Conservation (phyloP, 1,140 invertebrate genomes). For the Drosophila neocordata region DNA sequence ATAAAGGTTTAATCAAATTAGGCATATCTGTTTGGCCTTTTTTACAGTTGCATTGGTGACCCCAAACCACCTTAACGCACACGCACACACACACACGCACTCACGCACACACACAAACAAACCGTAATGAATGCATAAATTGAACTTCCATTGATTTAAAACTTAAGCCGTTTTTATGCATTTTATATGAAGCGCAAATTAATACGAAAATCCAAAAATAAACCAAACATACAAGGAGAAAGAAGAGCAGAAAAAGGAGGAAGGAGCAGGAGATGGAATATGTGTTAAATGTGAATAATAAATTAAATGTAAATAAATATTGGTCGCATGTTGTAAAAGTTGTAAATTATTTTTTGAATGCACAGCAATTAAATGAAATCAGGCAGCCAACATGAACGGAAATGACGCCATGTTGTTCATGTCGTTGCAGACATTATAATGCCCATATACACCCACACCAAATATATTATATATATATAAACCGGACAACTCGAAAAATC, state of each 20-base stretch:
- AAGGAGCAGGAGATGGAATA: slow-evolving; percentile 11
- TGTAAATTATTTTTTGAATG: slow-evolving; percentile 54
- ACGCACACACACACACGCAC: background rate
- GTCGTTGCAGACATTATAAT: slow-evolving; percentile 21
- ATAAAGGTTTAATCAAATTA: background rate
- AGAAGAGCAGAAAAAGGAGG: background rate
- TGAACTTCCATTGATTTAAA: slow-evolving; percentile 46
- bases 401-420: slow-evolving; percentile 51
- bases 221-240: slow-evolving; percentile 21
- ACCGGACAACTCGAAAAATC: no score
- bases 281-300: slow-evolving; percentile 59
- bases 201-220: slow-evolving; percentile 38
- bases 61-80: slow-evolving; percentile 22
- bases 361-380: slow-evolving; percentile 48
- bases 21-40: background rate
- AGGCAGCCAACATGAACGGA: slow-evolving; percentile 48
- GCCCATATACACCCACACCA: no score
- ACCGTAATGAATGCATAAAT: slow-evolving; percentile 32
- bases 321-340: slow-evolving; percentile 17
- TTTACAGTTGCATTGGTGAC: background rate
- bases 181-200: slow-evolving; percentile 50
- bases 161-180: slow-evolving; percentile 62
- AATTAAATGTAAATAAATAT: slow-evolving; percentile 50
- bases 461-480: no score
- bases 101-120: slow-evolving; percentile 3